Conservation (phyloP, 1,140 invertebrate species). For the Eueides isabella region DNA sequence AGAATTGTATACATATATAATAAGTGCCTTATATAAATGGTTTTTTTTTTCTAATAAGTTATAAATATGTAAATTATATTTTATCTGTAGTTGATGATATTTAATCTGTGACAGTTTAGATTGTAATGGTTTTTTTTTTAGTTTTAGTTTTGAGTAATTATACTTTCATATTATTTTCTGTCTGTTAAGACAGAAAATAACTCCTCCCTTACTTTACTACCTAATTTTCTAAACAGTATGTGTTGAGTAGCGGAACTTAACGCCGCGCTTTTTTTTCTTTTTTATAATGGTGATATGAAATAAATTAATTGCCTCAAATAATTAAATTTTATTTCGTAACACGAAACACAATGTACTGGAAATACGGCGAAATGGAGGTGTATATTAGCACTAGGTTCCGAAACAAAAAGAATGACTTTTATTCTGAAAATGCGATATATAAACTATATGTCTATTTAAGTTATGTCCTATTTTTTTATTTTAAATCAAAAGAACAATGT, state of each 20-base stretch:
- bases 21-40: constrained; percentile 19
- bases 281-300: too few relatives aligned
- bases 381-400: too few relatives aligned
- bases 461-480: background rate
- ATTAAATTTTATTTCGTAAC: too few relatives aligned
- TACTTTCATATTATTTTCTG: too few relatives aligned
- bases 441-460: background rate
- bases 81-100: background rate
- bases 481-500: constrained; percentile 13
- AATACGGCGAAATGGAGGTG: too few relatives aligned
- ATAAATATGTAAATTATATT: constrained; percentile 29
- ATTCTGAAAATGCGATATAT: background rate
- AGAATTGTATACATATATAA: constrained; percentile 14
- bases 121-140: background rate
- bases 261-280: too few relatives aligned
- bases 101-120: constrained; percentile 7
- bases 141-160: too few relatives aligned
- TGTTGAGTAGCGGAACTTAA: background rate
- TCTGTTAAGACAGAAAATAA: too few relatives aligned
- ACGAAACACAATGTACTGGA: too few relatives aligned
- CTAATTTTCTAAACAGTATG: background rate
- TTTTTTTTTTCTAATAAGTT: background rate
- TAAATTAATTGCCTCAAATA: too few relatives aligned
- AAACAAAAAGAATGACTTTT: too few relatives aligned
- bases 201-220: too few relatives aligned